These are phyloP conservation scores for Micromesistius poutassou DNA, from an alignment of 2,797 vertebrate species.

Conservation along the genomic window DNA sequence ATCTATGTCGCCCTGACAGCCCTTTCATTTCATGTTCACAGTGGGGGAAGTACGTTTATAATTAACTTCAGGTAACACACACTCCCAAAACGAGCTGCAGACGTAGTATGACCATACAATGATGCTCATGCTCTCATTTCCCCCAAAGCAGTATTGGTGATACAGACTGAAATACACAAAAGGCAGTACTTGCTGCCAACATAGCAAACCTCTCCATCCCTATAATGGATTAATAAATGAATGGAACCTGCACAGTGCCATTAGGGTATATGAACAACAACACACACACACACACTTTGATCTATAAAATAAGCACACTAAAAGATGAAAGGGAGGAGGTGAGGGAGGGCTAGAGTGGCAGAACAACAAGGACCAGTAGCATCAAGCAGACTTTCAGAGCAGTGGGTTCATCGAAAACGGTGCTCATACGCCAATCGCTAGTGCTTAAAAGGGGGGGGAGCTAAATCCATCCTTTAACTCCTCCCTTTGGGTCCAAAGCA, in stretches of 20 bases:
- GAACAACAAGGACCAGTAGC: slow-evolving; percentile 6
- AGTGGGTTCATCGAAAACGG: slow-evolving; percentile 37
- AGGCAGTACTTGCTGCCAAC: not conserved
- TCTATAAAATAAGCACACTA: not conserved
- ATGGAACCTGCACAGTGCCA: not conserved
- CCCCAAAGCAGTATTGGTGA: not conserved
- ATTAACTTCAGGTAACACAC: not conserved
- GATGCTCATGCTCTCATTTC: not conserved
- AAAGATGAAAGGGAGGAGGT: not conserved
- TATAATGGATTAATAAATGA: not conserved
- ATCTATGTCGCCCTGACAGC: not conserved
- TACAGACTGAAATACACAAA: not conserved
- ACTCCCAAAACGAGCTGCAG: not conserved
- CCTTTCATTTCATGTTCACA: not conserved
- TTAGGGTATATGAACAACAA: not conserved
- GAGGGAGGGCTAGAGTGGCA: not conserved
- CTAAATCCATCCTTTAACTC: not conserved
- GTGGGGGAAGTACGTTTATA: not conserved
- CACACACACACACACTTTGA: not conserved
- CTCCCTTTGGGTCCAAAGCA: not conserved
- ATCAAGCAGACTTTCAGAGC: slow-evolving; percentile 33
- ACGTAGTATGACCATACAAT: not conserved
- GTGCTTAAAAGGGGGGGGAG: not conserved
- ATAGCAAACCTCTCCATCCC: not conserved
- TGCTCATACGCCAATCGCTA: slow-evolving; percentile 41